Percentiles rank a stretch among this genome's conserved stretches.
These are phyloP conservation scores for Ceyx cyanopectus DNA, from an alignment of 2,113 vertebrate genomes.

Conservation along the genomic window DNA sequence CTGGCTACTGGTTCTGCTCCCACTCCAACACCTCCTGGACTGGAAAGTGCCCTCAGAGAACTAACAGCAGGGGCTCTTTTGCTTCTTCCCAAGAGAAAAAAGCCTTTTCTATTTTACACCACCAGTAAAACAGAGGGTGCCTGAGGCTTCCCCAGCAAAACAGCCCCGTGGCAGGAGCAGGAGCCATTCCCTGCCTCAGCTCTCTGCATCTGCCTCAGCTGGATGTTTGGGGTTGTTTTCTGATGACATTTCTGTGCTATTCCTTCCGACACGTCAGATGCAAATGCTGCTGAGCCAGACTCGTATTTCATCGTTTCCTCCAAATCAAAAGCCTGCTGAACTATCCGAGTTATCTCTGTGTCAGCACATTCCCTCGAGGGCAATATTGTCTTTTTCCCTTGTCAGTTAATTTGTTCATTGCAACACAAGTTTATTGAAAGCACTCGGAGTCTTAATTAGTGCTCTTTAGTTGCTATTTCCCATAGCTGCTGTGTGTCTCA, in stretches of 20 bases:
- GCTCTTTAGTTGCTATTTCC: slow-evolving; percentile 15
- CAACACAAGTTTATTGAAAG: slow-evolving; percentile 49
- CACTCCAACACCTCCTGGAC: not conserved
- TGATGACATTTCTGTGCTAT: slow-evolving; percentile 12
- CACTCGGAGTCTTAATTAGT: slow-evolving; percentile 50
- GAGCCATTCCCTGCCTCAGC: not conserved
- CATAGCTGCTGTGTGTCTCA: slow-evolving; percentile 11
- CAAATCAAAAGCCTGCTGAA: slow-evolving; percentile 31
- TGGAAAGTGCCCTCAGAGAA: not conserved
- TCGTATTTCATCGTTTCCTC: slow-evolving; percentile 1
- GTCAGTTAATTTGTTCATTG: slow-evolving; percentile 58
- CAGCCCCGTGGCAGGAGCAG: no score
- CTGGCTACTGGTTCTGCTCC: not conserved
- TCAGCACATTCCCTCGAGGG: slow-evolving; percentile 23
- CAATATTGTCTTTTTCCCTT: slow-evolving; percentile 17
- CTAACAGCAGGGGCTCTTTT: not conserved
- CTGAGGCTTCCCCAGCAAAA: not conserved
- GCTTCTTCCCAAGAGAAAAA: not conserved
- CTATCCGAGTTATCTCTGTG: slow-evolving; percentile 29
- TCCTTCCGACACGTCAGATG: slow-evolving; percentile 12
- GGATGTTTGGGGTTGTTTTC: not conserved
- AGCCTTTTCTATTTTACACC: not conserved
- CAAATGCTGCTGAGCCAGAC: not conserved
- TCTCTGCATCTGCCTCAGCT: not conserved
- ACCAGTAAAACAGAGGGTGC: not conserved